Evolutionary conservation across 2,113 vertebrate species (phyloP).

Genomic region (Heterochromis multidens): DNA sequence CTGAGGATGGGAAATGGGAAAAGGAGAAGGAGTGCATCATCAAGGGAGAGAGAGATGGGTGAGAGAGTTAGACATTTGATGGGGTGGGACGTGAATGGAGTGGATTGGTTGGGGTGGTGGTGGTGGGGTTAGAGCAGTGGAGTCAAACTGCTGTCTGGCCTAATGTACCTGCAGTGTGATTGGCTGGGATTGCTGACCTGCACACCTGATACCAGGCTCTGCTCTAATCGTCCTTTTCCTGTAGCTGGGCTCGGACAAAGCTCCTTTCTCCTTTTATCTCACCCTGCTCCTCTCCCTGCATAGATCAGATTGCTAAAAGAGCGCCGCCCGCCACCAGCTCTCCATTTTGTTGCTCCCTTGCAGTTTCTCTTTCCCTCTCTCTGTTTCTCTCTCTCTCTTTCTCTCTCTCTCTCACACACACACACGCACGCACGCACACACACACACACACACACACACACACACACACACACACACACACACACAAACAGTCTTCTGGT

Average conservation of each 20-base stretch:
- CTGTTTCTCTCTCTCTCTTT: neutral
- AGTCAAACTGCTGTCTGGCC: conserved; percentile 49
- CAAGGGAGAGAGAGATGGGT: neutral
- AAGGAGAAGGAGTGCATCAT: neutral
- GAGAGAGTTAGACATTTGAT: neutral
- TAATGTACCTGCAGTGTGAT: conserved; percentile 52
- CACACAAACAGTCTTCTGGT: neutral
- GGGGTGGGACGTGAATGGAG: neutral
- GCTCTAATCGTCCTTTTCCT: conserved; percentile 73
- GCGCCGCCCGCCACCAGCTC: conserved; percentile 36
- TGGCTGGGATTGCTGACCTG: conserved; percentile 51
- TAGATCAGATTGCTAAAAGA: conserved; percentile 74
- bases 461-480: neutral
- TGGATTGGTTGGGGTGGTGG: neutral
- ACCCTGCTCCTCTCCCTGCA: conserved; percentile 46
- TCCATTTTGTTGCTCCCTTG: conserved; percentile 1
- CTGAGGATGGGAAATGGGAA: neutral
- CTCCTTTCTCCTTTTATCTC: conserved; percentile 74
- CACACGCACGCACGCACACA: too few species aligned
- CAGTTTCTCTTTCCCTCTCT: neutral
- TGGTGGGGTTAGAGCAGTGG: conserved; percentile 5
- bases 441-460: too few species aligned
- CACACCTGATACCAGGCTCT: conserved; percentile 66
- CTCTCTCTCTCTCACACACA: neutral
- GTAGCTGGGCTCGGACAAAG: conserved; percentile 56